phyloP scores from a whole-genome alignment of 1,140 invertebrate genomes.

The Drosophila nigrodunni region DNA sequence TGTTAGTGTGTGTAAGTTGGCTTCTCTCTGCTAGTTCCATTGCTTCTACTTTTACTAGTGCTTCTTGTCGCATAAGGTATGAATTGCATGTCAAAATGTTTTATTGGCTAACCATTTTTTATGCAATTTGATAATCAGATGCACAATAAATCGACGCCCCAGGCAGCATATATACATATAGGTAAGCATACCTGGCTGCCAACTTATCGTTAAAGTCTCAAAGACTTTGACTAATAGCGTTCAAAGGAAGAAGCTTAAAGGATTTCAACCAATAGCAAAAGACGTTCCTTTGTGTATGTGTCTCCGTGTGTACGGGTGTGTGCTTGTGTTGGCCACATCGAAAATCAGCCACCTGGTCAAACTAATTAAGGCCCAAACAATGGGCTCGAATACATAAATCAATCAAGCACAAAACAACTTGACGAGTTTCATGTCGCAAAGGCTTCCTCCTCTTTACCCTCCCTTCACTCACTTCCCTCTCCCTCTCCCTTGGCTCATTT shows the following conservation, averaged over 20 bases:
- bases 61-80: conserved; percentile 69
- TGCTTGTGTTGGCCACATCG: background rate
- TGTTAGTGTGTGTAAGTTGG: background rate
- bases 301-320: background rate
- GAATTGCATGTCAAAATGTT: conserved; percentile 82
- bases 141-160: conserved; percentile 65
- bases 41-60: background rate
- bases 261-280: background rate
- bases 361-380: conserved; percentile 77
- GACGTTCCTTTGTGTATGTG: conserved; percentile 5
- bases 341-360: conserved; percentile 67
- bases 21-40: background rate
- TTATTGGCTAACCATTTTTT: conserved; percentile 81
- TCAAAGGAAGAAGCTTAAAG: conserved; percentile 17
- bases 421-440: conserved; percentile 67
- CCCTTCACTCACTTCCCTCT: too few relatives aligned
- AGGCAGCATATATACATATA: background rate
- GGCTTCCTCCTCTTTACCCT: background rate
- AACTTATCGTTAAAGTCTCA: conserved; percentile 60
- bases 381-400: conserved; percentile 77
- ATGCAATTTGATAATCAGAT: conserved; percentile 80
- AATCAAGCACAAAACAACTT: conserved; percentile 77
- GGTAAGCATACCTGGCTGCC: conserved; percentile 17
- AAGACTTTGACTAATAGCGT: conserved; percentile 71
- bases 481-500: background rate